A percentile compares a stretch with the other conserved stretches of the same genome.
These are phyloP conservation scores for Florisuga fusca DNA, from an alignment of 2,797 vertebrate genomes.

Conservation along the genomic window DNA sequence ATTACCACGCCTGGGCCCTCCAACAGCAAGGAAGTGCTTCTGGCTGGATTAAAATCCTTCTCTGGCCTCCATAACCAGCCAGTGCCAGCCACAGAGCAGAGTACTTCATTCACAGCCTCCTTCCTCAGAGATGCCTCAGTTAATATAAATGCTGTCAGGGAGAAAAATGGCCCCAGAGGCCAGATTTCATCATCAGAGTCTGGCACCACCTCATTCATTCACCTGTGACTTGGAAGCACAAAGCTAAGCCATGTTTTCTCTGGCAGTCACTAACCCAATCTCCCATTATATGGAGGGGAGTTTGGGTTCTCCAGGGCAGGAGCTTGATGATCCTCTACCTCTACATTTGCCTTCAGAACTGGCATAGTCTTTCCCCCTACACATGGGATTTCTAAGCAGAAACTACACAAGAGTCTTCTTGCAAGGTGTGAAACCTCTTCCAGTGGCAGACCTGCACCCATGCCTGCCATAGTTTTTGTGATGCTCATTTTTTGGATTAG, in stretches of 20 bases:
- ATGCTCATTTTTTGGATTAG: background rate
- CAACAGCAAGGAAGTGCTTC: background rate
- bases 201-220: background rate
- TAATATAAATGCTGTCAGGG: background rate
- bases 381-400: background rate
- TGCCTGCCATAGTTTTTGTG: background rate
- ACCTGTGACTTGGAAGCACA: background rate
- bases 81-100: background rate
- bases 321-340: background rate
- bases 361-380: background rate
- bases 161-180: background rate
- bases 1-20: background rate
- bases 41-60: background rate
- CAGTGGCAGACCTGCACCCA: accelerated
- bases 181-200: background rate
- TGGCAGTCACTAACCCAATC: background rate
- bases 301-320: background rate
- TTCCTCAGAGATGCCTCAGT: background rate
- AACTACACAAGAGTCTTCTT: background rate
- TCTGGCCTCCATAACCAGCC: background rate
- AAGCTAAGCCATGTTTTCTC: accelerated
- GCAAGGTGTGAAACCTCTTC: background rate
- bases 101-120: background rate
- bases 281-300: background rate
- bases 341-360: background rate